Evolutionary conservation across 92 coral and sea anemone species (phyloP).

Genomic region (Porites evermanni): DNA sequence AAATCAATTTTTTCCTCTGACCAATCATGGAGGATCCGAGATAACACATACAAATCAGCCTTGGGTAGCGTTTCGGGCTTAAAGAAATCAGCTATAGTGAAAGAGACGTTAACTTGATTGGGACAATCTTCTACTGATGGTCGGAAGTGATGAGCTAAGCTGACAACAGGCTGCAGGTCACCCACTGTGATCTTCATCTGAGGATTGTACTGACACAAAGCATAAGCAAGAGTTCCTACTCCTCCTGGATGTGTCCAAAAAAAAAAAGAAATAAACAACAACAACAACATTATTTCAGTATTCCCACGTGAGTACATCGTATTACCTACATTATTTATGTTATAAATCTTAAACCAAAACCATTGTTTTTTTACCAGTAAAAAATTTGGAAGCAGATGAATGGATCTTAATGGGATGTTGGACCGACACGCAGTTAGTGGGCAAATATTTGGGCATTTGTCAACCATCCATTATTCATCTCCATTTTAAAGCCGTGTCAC

Average conservation of each 20-base stretch:
- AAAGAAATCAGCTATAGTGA: conserved; percentile 38
- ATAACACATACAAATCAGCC: neutral
- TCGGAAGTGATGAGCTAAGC: conserved; percentile 30
- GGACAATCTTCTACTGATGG: conserved; percentile 47
- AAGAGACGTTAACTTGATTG: conserved; percentile 41
- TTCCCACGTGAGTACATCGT: too few species aligned
- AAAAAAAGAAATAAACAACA: too few species aligned
- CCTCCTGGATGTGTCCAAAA: neutral
- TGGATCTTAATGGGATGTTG: too few species aligned
- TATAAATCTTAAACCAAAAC: too few species aligned
- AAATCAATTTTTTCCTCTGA: neutral
- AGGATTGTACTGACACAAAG: conserved; percentile 51
- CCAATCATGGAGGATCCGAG: neutral
- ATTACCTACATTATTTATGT: too few species aligned
- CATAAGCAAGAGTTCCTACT: conserved; percentile 32
- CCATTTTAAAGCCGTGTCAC: too few species aligned
- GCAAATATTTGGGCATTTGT: too few species aligned
- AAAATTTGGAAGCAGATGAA: too few species aligned
- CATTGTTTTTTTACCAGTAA: too few species aligned
- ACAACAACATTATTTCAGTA: too few species aligned
- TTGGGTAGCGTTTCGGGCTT: neutral
- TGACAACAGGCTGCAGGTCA: conserved; percentile 44
- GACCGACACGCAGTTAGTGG: too few species aligned
- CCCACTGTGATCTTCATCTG: conserved; percentile 63
- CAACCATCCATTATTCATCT: too few species aligned